A percentile compares a stretch with the other conserved stretches of the same genome.
Evolutionary conservation across 2,888 invertebrate species (phyloP).

Genomic region (Eledone cirrhosa): DNA sequence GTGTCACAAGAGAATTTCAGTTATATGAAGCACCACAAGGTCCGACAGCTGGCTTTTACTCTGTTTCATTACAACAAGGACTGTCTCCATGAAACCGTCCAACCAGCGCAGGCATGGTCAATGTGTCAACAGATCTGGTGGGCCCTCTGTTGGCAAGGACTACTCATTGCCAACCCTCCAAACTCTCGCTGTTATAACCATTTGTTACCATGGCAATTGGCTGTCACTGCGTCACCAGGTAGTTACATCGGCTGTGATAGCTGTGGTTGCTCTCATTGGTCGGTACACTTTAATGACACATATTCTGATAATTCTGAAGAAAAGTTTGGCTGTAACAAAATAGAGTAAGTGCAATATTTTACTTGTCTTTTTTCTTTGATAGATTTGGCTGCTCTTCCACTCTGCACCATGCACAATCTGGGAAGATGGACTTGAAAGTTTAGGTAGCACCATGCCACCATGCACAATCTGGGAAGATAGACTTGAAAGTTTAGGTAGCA

Average conservation of each 20-base stretch:
- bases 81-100: not conserved
- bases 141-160: constrained; percentile 12
- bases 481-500: too few species aligned
- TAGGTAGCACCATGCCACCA: too few species aligned
- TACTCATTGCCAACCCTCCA: not conserved
- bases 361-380: too few species aligned
- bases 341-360: too few species aligned
- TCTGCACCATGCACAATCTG: too few species aligned
- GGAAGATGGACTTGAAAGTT: too few species aligned
- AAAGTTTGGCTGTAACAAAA: too few species aligned
- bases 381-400: too few species aligned
- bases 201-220: constrained; percentile 14
- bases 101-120: not conserved
- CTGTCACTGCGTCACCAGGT: not conserved
- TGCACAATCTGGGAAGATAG: too few species aligned
- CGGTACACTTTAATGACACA: too few species aligned
- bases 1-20: not conserved
- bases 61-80: constrained; percentile 5
- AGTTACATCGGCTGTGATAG: constrained; percentile 5
- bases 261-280: not conserved
- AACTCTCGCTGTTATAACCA: not conserved
- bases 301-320: too few species aligned
- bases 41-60: not conserved
- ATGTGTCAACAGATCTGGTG: constrained; percentile 22
- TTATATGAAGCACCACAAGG: not conserved